Evolutionary conservation across 2,113 vertebrate species (phyloP).

Genomic region (Delphinapterus leucas): DNA sequence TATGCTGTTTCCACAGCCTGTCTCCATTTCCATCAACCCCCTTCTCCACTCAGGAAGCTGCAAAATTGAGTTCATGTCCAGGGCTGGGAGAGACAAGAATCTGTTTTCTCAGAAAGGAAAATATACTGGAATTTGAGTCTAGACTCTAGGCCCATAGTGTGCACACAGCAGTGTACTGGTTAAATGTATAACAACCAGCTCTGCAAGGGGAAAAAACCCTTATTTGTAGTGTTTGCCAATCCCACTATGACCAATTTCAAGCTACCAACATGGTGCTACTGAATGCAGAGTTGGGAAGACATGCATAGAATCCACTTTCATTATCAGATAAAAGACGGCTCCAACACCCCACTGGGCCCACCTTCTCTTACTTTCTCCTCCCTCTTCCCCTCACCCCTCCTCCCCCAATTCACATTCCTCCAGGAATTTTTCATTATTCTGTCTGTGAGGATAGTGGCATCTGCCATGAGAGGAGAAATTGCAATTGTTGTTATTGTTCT

Average conservation of each 20-base stretch:
- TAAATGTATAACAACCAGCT: neutral
- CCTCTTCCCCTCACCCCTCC: neutral
- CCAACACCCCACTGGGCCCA: neutral
- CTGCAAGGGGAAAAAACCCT: neutral
- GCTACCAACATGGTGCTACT: neutral
- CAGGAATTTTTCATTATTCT: neutral
- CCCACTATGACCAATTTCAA: neutral
- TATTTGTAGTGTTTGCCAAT: neutral
- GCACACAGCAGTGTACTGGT: neutral
- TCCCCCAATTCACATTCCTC: neutral
- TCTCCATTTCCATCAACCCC: neutral
- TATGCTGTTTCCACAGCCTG: neutral
- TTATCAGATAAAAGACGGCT: neutral
- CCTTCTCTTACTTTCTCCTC: neutral
- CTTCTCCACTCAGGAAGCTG: neutral
- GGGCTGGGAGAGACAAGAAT: neutral
- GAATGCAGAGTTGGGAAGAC: neutral
- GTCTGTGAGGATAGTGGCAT: neutral
- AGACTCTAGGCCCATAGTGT: neutral
- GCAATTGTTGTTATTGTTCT: neutral
- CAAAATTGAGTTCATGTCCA: neutral
- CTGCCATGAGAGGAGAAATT: neutral
- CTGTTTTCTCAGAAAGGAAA: neutral
- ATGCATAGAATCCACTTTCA: neutral
- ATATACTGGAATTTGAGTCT: neutral